A percentile compares a stretch with the other conserved stretches of the same genome.
phyloP scores from a whole-genome alignment of 2,888 invertebrate species.

The Ecliptopera silaceata region DNA sequence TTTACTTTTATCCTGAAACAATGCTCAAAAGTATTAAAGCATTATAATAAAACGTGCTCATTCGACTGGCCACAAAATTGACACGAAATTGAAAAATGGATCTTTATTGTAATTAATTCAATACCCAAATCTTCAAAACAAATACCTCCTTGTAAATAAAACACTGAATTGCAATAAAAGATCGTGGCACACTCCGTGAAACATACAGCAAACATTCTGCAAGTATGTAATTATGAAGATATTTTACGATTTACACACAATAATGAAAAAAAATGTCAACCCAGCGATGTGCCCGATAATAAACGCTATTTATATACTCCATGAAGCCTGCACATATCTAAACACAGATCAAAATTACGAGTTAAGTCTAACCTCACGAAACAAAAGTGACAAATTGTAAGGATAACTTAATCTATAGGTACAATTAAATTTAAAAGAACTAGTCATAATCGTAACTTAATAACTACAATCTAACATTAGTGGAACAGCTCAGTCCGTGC shows the following conservation, averaged over 20 bases:
- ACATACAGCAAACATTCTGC: too few relatives aligned
- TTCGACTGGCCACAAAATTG: conserved; percentile 18
- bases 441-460: conserved; percentile 27
- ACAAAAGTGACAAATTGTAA: conserved; percentile 22
- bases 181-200: neutral
- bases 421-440: conserved; percentile 30
- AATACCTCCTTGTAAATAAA: neutral
- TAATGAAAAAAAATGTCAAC: neutral
- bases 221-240: neutral
- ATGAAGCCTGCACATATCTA: neutral
- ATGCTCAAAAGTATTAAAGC: neutral
- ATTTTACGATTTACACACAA: neutral
- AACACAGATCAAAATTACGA: neutral
- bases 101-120: too few relatives aligned
- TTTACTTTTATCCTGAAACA: neutral
- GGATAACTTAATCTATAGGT: conserved; percentile 21
- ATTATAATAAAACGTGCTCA: neutral
- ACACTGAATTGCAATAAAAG: neutral
- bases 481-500: conserved; percentile 18
- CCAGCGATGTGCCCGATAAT: neutral
- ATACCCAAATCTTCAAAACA: neutral
- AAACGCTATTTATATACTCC: neutral
- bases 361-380: conserved; percentile 33
- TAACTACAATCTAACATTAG: conserved; percentile 25
- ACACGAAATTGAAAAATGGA: too few relatives aligned